Evolutionary conservation across 2,797 vertebrate genomes (phyloP).

Genomic region (Phrynocephalus guinanensis): DNA sequence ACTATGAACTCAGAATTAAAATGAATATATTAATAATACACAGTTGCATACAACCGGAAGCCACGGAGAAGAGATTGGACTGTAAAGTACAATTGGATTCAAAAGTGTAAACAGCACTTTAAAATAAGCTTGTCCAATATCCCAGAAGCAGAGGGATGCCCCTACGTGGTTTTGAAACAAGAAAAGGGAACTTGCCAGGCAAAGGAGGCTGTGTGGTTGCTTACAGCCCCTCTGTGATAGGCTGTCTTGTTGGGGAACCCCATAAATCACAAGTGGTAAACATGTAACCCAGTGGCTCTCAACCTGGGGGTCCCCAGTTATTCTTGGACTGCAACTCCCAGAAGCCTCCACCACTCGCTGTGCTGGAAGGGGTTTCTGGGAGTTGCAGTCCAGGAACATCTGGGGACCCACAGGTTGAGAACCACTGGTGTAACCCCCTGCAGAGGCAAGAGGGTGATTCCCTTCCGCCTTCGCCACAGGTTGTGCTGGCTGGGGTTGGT

Average conservation of each 20-base stretch:
- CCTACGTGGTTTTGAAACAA: neutral
- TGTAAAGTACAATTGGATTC: neutral
- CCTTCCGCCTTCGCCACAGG: neutral
- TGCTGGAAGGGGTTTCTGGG: no score
- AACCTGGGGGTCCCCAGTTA: no score
- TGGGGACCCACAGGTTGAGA: no score
- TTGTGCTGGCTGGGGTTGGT: neutral
- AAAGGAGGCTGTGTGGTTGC: neutral
- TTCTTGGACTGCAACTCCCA: no score
- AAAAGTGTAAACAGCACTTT: neutral
- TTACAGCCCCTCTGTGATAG: neutral
- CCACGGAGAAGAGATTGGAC: neutral
- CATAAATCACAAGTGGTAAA: neutral
- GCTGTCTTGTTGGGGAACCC: neutral
- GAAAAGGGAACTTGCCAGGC: neutral
- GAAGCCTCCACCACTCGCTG: no score
- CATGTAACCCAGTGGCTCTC: neutral
- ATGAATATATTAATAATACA: neutral
- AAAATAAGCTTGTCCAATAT: neutral
- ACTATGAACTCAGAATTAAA: neutral
- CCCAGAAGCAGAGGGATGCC: neutral
- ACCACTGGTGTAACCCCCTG: neutral
- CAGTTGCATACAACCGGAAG: neutral
- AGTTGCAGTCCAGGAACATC: no score
- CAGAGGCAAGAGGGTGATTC: neutral